Evolutionary conservation across 1,140 invertebrate species (phyloP), one percentile per base, ranked within the genome.

Genomic region (Sminthurinus signatus): DNA sequence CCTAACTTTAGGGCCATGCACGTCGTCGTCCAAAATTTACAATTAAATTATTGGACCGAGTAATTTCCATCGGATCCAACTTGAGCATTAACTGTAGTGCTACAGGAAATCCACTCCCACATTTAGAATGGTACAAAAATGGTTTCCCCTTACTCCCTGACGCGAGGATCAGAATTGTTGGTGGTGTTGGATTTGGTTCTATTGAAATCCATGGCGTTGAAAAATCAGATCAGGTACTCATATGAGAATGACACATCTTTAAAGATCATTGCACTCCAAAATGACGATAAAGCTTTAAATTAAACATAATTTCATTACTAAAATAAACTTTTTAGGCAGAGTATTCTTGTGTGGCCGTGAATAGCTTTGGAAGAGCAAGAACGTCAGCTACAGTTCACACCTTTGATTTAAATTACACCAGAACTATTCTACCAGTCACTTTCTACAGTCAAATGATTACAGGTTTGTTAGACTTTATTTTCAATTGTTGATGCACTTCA

Each of bases 371-470:
- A 56, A 21, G 36, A 39, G 54, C 54, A 28, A 32, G 54, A 23
- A 56, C 54, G 19, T 56, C 54, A 36, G 12, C 54, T 15, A 56
- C 54, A 21, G 27, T 56, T 27, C 54, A 56, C 23, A 31, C 39
- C 39, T 36, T 56, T 42, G 54, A 56, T 31, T 39, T 56, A 10
- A 56, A 42, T 25, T 19, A 31, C n/a, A 19, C 54, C 10, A 31
- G 25, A 39, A 23, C 39, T 19, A 25, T 23, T 19, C 5, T 27
- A n/a, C 54, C 54, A 12, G 54, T 56, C 14, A 10, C 8, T 14
- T 56, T 56, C 54, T 56, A 56, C 54, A 56, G 54, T 25, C 54
- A 56, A 39, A 56, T 56, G 54, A 56, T 56, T 25, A 56, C 54
- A 4, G 54, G 54, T 54, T 8, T n/a, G n/a, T n/a, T n/a, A n/a